These are phyloP conservation scores for Bombus cullumanus DNA, from an alignment of 1,140 invertebrate species.

Conservation along the genomic window DNA sequence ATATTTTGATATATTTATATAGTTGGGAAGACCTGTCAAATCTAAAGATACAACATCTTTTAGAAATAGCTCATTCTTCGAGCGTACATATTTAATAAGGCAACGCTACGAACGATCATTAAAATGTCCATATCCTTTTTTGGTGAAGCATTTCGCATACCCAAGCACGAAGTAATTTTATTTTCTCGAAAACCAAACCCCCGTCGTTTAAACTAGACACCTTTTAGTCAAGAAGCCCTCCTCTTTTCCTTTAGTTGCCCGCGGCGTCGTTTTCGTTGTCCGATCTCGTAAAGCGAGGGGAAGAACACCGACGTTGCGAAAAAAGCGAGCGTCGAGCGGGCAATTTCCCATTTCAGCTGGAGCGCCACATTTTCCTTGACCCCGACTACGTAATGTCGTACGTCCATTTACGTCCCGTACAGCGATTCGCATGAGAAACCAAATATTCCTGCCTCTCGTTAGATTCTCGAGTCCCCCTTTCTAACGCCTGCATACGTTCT, in stretches of 20 bases:
- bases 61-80: too few relatives aligned
- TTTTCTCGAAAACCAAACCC: background rate
- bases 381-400: background rate
- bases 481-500: background rate
- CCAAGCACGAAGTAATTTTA: background rate
- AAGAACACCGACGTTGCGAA: background rate
- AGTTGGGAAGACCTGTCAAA: too few relatives aligned
- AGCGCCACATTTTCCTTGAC: conserved; percentile 33
- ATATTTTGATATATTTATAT: too few relatives aligned
- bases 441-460: background rate
- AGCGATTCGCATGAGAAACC: conserved; percentile 1
- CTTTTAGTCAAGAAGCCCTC: background rate
- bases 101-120: too few relatives aligned
- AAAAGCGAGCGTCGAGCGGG: background rate
- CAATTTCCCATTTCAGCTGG: background rate
- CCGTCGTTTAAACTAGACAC: conserved; percentile 22
- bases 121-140: too few relatives aligned
- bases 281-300: background rate
- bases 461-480: background rate
- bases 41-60: too few relatives aligned
- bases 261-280: conserved; percentile 33
- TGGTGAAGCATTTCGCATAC: too few relatives aligned
- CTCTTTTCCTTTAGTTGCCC: background rate
- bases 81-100: too few relatives aligned
- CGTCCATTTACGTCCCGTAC: background rate